Evolutionary conservation across 2,113 vertebrate species (phyloP), one percentile per base, ranked within the genome.

Genomic region (Gavia stellata): DNA sequence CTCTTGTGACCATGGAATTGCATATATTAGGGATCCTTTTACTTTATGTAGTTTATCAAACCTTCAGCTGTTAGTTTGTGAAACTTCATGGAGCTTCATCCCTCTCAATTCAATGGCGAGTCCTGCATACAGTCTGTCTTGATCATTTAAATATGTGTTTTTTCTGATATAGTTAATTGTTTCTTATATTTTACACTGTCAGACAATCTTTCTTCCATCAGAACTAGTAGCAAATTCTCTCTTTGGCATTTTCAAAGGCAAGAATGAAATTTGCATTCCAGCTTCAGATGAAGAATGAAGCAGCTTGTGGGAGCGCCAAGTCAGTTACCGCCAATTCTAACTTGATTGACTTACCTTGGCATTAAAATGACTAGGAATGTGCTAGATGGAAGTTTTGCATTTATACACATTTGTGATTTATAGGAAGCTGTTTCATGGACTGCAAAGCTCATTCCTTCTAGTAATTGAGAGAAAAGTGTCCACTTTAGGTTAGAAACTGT

Each of bases 301-400:
- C 40, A 84, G 28, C 44, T 92, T 91, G 86, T 92, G 38, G 92
- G 84, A 94, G 81, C 92, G 29, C 61, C 86, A 96, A 47, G 42
- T 52, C 34, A 67, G 81, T 97, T 85, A 93, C 42, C 96, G 40
- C 50, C 80, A 92, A 88, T 96, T 96, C 94, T 88, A 92, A 66
- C 90, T 97, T 95, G 95, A 94, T 73, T 95, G 96, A 96, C 74
- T 97, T 88, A 79, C 31, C 67, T 75, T 88, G 77, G 52, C 53
- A 68, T 90, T 94, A 73, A 61, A 94, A 91, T 28, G 42, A 52
- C 23, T 56, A 86, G 47, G 63, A 89, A 72, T 25, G 20, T 40
- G 45, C 20, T 47, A 58, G 45, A 28, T 40, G 20, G 20, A 92
- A 62, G 18, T 21, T 67, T 45, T 63, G 36, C 29, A 66, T 50